Percentiles rank a stretch among this genome's conserved stretches.
These are phyloP conservation scores for Sitta carolinensis DNA, from an alignment of 2,797 vertebrate species.

Conservation along the genomic window DNA sequence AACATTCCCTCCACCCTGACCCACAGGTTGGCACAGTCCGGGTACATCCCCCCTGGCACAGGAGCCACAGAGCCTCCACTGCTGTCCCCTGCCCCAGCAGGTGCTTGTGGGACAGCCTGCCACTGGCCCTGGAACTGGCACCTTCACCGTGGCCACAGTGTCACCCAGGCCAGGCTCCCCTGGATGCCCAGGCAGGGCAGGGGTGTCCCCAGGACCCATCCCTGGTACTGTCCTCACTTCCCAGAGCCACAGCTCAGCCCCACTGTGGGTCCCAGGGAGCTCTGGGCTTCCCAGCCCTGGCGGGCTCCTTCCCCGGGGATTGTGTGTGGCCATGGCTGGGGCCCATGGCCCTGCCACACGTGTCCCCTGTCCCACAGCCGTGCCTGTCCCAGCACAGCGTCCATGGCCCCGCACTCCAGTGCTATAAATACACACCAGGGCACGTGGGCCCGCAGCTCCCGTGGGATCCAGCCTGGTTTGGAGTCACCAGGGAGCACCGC, in stretches of 20 bases:
- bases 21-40: fast-evolving
- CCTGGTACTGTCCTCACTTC: fast-evolving
- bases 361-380: background rate
- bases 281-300: background rate
- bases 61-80: fast-evolving
- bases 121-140: background rate
- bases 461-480: background rate
- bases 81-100: background rate
- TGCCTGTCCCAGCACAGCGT: fast-evolving
- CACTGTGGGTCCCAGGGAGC: no score
- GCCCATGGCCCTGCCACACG: fast-evolving
- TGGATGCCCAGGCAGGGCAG: background rate
- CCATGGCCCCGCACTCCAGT: fast-evolving
- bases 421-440: background rate
- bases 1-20: no score
- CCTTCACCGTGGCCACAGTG: fast-evolving
- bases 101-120: background rate
- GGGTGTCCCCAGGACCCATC: background rate
- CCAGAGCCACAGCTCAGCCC: background rate
- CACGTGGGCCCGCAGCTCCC: background rate
- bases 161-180: background rate
- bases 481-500: background rate
- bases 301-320: background rate
- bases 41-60: fast-evolving
- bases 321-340: fast-evolving